Evolutionary conservation across 2,113 vertebrate species (phyloP).

Genomic region (Sebastes fasciatus): DNA sequence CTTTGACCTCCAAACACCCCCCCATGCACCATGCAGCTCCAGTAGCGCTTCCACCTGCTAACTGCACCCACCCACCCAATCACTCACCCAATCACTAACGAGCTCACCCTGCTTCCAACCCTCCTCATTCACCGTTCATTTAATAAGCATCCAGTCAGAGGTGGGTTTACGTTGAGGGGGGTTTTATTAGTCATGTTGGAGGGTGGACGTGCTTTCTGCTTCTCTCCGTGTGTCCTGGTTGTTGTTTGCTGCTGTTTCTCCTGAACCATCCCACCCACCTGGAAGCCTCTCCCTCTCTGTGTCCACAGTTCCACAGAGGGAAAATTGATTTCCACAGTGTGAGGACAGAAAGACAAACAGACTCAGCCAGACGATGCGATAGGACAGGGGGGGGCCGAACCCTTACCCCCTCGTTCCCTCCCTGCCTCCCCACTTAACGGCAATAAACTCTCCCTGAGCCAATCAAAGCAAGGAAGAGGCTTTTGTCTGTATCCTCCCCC

Average conservation of each 20-base stretch:
- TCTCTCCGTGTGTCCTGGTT: slow-evolving; percentile 41
- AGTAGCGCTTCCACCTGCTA: slow-evolving; percentile 18
- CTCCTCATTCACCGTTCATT: background rate
- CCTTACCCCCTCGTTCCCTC: slow-evolving; percentile 8
- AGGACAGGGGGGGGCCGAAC: slow-evolving; percentile 54
- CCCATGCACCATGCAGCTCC: slow-evolving; percentile 15
- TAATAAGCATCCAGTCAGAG: background rate
- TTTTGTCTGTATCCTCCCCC: slow-evolving; percentile 4
- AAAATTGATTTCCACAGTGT: slow-evolving; percentile 99
- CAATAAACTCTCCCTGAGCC: slow-evolving; percentile 59
- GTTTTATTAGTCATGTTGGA: background rate
- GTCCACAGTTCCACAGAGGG: slow-evolving; percentile 91
- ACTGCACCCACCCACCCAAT: slow-evolving; percentile 38
- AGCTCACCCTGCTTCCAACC: background rate
- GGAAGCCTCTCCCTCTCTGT: slow-evolving; percentile 89
- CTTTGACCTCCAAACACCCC: slow-evolving; percentile 29
- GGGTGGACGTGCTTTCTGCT: background rate
- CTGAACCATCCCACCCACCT: slow-evolving; percentile 54
- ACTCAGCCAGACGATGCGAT: slow-evolving; percentile 63
- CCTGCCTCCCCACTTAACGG: slow-evolving; percentile 41
- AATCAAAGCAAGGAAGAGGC: slow-evolving; percentile 26
- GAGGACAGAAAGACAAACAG: slow-evolving; percentile 86
- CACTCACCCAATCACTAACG: background rate
- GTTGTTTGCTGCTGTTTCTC: slow-evolving; percentile 64
- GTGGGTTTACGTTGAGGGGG: background rate